Percentiles rank a stretch among this genome's conserved stretches.
Conservation (phyloP, 2,797 vertebrate species). For the Lepus oiostolus region DNA sequence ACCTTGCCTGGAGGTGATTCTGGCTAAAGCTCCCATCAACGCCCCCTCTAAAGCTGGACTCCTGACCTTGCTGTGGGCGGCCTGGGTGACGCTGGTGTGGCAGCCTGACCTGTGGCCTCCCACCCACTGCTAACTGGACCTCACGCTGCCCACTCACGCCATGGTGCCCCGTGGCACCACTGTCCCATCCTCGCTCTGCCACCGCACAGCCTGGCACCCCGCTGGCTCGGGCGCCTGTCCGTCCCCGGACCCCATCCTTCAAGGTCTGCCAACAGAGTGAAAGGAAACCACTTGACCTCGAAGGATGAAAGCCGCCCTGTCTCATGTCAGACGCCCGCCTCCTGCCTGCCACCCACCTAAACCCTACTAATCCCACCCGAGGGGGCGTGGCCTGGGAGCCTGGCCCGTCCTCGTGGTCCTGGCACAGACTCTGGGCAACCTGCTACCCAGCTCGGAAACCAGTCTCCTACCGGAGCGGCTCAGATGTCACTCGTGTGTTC, state of each 20-base stretch:
- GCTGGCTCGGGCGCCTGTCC: not conserved
- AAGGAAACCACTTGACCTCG: slow-evolving; percentile 26
- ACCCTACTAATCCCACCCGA: not conserved
- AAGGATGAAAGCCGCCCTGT: slow-evolving; percentile 1
- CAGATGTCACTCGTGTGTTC: not conserved
- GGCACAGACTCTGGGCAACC: not conserved
- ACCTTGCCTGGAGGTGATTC: slow-evolving; percentile 36
- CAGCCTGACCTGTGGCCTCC: slow-evolving; percentile 23
- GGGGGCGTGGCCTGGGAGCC: not conserved
- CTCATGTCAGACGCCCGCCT: slow-evolving; percentile 27
- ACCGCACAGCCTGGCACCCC: not conserved
- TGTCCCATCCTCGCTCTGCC: not conserved
- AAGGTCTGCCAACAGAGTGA: slow-evolving; percentile 42
- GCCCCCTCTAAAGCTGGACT: slow-evolving; percentile 40
- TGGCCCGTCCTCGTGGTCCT: slow-evolving; percentile 21
- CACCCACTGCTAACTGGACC: slow-evolving; percentile 27
- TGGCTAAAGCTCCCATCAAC: not conserved
- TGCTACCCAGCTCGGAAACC: slow-evolving; percentile 25
- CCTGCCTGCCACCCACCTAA: fast-evolving
- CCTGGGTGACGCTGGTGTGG: not conserved
- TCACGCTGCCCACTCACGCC: not conserved
- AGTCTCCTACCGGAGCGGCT: not conserved
- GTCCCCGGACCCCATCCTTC: not conserved
- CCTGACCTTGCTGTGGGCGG: not conserved
- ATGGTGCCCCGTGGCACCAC: not conserved